Base-by-base conservation (phyloP, 2,113 vertebrate genomes). In the Verasper variegatus region DNA sequence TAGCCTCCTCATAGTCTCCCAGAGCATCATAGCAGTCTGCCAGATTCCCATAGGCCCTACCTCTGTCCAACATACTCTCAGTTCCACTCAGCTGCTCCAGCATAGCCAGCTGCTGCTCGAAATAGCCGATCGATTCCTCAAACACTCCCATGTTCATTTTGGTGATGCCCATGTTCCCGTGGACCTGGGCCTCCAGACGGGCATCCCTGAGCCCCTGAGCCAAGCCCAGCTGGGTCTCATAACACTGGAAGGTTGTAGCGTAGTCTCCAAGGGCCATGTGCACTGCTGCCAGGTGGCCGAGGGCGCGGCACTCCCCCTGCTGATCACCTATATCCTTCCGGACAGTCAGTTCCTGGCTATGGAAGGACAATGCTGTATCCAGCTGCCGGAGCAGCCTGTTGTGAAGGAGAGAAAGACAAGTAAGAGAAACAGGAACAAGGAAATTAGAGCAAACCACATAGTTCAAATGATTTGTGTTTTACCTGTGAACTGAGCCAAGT, bases 101-200 rank as follows among this genome's bases (percentile, higher is more conserved):
- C 92, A 95, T 97, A 80, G 97, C 97, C 90, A 99, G 80, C 92
- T 99, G 97, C 95, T 98, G 97, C 86, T 99, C 97, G 0, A 99
- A 97, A 82, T 97, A 97, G 73, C 97, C 97, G 0, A 99, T 97
- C 11, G 97, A 96, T 8, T 98, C 97, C 88, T 99, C 97, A 90
- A 97, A 95, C 80, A 96, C 93, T 0, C 93, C 96, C 96, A 97
- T 97, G 95, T 98, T 99, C 95, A 99, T 97, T 88, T 97, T 97
- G 57, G 97, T 97, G 91, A 98, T 98, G 80, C 97, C 97, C 97
- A 99, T 98, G 94, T 99, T 99, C 54, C 97, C 97, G 0, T 98
- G 97, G 75, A 97, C 97, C 86, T 97, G 97, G 23, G 97, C 96
- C 87, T 99, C 97, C 2, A 96, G 92, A 18, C 95, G 93, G 26